phyloP scores from a whole-genome alignment of 53 echinoderm and acorn worm genomes.

The Luidia sarsii region DNA sequence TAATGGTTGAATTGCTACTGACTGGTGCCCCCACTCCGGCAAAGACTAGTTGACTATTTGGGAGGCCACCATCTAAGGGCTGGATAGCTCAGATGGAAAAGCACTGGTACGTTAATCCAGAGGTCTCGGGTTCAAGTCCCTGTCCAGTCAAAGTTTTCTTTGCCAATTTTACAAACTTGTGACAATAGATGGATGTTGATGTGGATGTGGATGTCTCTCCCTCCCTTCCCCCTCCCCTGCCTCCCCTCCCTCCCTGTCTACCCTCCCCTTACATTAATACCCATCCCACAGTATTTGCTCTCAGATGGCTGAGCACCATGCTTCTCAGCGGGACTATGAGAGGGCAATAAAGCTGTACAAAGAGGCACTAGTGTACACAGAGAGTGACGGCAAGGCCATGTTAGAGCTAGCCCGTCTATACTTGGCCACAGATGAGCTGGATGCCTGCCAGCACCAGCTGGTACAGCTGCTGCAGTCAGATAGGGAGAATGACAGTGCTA shows the following conservation, averaged over 20 bases:
- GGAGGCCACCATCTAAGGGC: too few species aligned
- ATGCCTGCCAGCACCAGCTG: conserved; percentile 97
- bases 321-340: conserved; percentile 77
- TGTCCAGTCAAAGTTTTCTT: too few species aligned
- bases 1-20: too few species aligned
- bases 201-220: too few species aligned
- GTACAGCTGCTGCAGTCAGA: conserved; percentile 88
- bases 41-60: too few species aligned
- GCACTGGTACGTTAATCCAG: too few species aligned
- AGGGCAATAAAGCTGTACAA: conserved; percentile 98
- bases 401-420: conserved; percentile 87
- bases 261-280: background rate
- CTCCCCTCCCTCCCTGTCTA: background rate
- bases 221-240: too few species aligned
- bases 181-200: too few species aligned
- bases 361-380: conserved; percentile 92
- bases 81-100: too few species aligned
- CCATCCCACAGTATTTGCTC: conserved; percentile 94
- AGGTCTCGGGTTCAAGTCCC: too few species aligned
- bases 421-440: conserved; percentile 84
- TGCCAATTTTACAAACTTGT: too few species aligned
- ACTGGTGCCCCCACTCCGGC: too few species aligned
- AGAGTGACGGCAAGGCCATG: conserved; percentile 90
- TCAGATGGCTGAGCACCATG: conserved; percentile 93
- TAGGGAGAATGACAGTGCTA: conserved; percentile 85